phyloP scores from a whole-genome alignment of 2,888 invertebrate genomes.

The Cantharis lateralis region DNA sequence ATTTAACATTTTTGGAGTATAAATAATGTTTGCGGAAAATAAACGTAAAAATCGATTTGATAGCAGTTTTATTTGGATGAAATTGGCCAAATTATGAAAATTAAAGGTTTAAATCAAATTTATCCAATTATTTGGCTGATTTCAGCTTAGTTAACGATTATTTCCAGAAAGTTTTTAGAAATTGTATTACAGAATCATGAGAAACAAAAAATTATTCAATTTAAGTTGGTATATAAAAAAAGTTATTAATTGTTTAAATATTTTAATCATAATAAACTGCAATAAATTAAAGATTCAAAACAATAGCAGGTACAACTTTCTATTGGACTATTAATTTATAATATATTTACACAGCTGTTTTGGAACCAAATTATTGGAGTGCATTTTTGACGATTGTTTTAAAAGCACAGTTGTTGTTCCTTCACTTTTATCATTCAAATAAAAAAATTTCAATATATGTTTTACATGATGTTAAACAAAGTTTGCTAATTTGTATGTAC shows the following conservation, averaged over 20 bases:
- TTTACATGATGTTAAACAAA: background rate
- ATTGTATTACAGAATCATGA: no score
- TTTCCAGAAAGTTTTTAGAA: no score
- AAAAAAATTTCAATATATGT: background rate
- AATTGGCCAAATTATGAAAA: no score
- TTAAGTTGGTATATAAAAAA: background rate
- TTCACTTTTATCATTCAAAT: background rate
- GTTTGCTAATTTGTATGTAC: background rate
- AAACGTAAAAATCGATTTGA: no score
- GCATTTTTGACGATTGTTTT: background rate
- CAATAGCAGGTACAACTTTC: background rate
- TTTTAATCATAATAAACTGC: no score
- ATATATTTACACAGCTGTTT: background rate
- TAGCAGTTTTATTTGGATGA: no score
- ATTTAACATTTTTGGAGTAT: no score
- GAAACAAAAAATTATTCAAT: background rate
- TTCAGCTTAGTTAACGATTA: no score
- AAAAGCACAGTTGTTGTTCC: background rate
- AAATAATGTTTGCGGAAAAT: no score
- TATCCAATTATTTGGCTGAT: no score
- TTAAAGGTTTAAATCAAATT: no score
- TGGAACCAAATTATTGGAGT: background rate
- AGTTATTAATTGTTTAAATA: no score
- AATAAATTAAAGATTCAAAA: background rate
- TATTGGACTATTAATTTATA: background rate